Conservation (phyloP, 2,113 vertebrate species). For the Eurystomus gularis region DNA sequence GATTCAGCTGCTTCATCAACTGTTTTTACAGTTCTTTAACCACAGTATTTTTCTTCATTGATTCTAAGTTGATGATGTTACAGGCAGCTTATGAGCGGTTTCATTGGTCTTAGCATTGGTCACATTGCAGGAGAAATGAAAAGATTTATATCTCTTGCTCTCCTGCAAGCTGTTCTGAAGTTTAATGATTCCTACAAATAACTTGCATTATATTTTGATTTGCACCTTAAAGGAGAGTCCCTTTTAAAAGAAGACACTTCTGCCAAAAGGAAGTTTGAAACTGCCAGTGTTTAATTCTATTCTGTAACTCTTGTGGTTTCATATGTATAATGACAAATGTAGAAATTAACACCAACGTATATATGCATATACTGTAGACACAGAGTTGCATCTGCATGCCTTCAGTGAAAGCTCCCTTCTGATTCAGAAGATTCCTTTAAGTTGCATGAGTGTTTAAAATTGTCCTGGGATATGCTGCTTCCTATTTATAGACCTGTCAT, state of each 20-base stretch:
- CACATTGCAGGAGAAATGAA: neutral
- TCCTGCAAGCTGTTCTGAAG: neutral
- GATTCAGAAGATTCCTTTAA: neutral
- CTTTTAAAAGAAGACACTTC: neutral
- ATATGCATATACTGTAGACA: accelerated
- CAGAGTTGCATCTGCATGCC: neutral
- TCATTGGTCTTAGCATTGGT: neutral
- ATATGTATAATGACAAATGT: neutral
- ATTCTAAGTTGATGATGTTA: neutral
- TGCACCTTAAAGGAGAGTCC: neutral
- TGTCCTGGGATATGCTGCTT: neutral
- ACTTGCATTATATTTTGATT: neutral
- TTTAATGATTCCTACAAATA: neutral
- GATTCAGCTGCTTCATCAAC: neutral
- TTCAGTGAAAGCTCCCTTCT: neutral
- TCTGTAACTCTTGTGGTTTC: neutral
- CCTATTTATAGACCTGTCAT: neutral
- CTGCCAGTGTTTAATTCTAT: neutral
- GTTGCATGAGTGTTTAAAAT: neutral
- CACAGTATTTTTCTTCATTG: neutral
- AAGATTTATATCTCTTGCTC: neutral
- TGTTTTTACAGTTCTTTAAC: neutral
- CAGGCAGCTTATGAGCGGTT: neutral
- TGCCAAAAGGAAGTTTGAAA: neutral
- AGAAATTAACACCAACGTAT: neutral